Base-by-base conservation (phyloP, 2,888 invertebrate species). In the Megastigmus dorsalis region DNA sequence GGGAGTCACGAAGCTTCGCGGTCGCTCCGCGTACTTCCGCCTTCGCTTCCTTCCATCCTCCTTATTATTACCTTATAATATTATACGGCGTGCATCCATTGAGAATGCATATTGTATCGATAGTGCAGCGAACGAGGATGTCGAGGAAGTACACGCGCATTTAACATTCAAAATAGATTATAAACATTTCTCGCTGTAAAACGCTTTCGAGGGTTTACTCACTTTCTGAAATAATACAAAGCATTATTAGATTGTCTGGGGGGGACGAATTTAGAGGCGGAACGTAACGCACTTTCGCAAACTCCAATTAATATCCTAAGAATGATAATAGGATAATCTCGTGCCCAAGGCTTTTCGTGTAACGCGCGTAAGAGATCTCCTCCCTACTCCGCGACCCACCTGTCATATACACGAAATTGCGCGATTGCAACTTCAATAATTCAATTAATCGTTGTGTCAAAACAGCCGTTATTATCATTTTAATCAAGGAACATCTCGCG, bases 1-100 rank as follows among this genome's bases (percentile, higher is more conserved):
- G 43, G 71, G 18, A 65, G 71, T 71, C 71, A 71, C 63, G 71
- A 71, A 55, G 43, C 45, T 41, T 52, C 60, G 69, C 52, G 60
- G 43, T 62, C 70, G 62, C 45, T 26, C 13, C 70, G 62, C 45
- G 36, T 15, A 63, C 55, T 71, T 71, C 71, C 71, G 71, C 57
- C n/a, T 71, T 57, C 23, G 36, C 71, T 65, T 55, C n/a, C n/a
- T 71, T 62, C 43, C 30, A 43, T 30, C 3, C n/a, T 36, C 9
- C 18, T 60, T 1, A 23, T 26, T n/a, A 23, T 60, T 28, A 15
- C 28, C 26, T 30, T 52, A 30, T 20, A 45, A 45, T 45, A 4
- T 20, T 26, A 62, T 30, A 20, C 13, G 15, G 13, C 36, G 20
- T 52, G n/a, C 28, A 28, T 30, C 7, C 5, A 2, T 28, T 30